phyloP scores from a whole-genome alignment of 2,888 invertebrate species.

The Diadegma fenestrale region DNA sequence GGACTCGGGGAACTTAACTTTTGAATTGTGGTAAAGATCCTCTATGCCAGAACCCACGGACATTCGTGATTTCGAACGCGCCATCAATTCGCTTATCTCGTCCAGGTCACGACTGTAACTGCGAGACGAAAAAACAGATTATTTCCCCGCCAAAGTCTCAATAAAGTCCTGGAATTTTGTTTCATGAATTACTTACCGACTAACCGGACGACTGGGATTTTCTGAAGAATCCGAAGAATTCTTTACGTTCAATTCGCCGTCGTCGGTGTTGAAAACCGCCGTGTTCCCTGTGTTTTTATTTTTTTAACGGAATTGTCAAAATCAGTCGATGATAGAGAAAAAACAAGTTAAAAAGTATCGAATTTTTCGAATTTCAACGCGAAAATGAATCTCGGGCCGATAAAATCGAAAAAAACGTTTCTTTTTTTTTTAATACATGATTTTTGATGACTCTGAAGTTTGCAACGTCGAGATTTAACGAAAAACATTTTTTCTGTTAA shows the following conservation, averaged over 20 bases:
- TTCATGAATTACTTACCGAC: slow-evolving; percentile 82
- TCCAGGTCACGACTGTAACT: slow-evolving; percentile 87
- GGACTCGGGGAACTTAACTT: slow-evolving; percentile 80
- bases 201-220: slow-evolving; percentile 85
- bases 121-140: not conserved
- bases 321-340: not conserved
- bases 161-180: not conserved
- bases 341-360: not conserved
- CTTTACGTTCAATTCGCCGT: slow-evolving; percentile 79
- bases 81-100: slow-evolving; percentile 84
- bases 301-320: not conserved
- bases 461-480: too few species aligned
- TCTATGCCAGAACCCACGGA: slow-evolving; percentile 82
- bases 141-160: not conserved
- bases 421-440: too few species aligned
- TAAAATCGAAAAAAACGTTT: not conserved
- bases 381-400: not conserved
- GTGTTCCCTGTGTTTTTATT: slow-evolving; percentile 61
- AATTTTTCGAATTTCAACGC: not conserved
- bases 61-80: slow-evolving; percentile 82
- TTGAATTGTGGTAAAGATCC: slow-evolving; percentile 80
- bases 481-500: too few species aligned
- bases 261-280: slow-evolving; percentile 77
- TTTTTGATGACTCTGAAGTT: too few species aligned
- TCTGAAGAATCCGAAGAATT: slow-evolving; percentile 81